phyloP scores from a whole-genome alignment of 2,888 invertebrate species.

The Mesochorus sp. region DNA sequence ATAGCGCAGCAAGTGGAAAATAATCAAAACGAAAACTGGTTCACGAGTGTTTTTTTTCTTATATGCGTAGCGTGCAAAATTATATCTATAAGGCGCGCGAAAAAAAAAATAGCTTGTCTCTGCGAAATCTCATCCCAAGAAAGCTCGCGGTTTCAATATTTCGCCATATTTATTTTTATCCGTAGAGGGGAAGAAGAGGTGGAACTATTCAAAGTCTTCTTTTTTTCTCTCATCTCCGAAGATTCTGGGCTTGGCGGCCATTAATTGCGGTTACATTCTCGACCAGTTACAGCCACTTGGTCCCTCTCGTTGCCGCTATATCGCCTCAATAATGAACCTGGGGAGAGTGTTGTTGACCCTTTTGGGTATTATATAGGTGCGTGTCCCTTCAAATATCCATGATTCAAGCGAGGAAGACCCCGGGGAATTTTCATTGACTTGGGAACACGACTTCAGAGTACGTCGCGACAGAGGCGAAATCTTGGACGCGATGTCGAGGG shows the following conservation, averaged over 20 bases:
- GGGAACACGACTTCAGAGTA: neutral
- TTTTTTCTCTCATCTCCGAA: neutral
- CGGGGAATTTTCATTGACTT: conserved; percentile 27
- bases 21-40: conserved; percentile 41
- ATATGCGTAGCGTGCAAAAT: no score
- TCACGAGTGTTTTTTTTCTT: conserved; percentile 20
- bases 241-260: neutral
- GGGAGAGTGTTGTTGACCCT: conserved; percentile 16
- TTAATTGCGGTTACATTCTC: conserved; percentile 8
- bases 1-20: conserved; percentile 35
- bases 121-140: conserved; percentile 22
- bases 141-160: neutral
- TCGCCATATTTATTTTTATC: conserved; percentile 15
- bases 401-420: neutral
- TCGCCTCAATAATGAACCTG: conserved; percentile 4
- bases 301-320: neutral
- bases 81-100: conserved; percentile 1
- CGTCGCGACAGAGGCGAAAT: neutral
- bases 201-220: neutral
- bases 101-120: no score
- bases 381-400: conserved; percentile 2
- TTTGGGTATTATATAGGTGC: neutral
- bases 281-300: neutral
- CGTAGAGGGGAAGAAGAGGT: neutral
- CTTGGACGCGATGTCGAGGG: neutral